Percentiles rank a stretch among this genome's conserved stretches.
These are phyloP conservation scores for Channa striata DNA, from an alignment of 2,797 vertebrate genomes.

Conservation along the genomic window DNA sequence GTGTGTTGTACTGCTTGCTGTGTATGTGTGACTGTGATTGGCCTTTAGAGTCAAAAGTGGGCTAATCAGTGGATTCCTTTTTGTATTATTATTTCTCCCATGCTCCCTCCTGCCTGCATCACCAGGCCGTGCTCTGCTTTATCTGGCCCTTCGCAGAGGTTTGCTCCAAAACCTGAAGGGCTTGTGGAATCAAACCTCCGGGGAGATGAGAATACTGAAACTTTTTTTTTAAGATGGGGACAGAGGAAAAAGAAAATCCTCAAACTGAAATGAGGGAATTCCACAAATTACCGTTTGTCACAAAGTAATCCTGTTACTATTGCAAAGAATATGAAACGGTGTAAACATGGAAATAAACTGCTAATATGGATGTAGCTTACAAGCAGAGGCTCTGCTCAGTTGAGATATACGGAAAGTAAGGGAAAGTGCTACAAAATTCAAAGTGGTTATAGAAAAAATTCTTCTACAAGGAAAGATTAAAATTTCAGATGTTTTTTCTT, in stretches of 20 bases:
- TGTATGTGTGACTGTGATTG: conserved; percentile 2
- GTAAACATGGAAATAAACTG: conserved; percentile 85
- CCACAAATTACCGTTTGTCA: conserved; percentile 86
- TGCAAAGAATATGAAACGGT: conserved; percentile 82
- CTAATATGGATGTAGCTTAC: conserved; percentile 78
- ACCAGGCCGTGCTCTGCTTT: conserved; percentile 74
- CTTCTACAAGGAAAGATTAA: conserved; percentile 68
- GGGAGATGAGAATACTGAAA: conserved; percentile 74
- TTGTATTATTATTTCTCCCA: conserved; percentile 66
- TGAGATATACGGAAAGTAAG: conserved; percentile 73
- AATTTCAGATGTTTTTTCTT: conserved; percentile 59
- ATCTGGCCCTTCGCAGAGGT: conserved; percentile 83
- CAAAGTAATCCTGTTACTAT: conserved; percentile 89
- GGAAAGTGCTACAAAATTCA: conserved; percentile 66
- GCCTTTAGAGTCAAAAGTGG: conserved; percentile 40
- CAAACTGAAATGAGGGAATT: conserved; percentile 86
- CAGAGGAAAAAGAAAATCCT: conserved; percentile 78
- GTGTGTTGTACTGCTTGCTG: conserved; percentile 29
- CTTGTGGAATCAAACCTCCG: conserved; percentile 81
- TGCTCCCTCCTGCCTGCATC: conserved; percentile 58
- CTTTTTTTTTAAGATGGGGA: conserved; percentile 53
- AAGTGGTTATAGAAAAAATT: conserved; percentile 64
- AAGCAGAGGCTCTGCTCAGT: conserved; percentile 72
- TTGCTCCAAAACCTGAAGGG: conserved; percentile 82
- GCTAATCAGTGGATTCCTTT: conserved; percentile 55